These are phyloP conservation scores for Sebastes nivosus DNA, from an alignment of 2,797 vertebrate genomes.

Conservation along the genomic window DNA sequence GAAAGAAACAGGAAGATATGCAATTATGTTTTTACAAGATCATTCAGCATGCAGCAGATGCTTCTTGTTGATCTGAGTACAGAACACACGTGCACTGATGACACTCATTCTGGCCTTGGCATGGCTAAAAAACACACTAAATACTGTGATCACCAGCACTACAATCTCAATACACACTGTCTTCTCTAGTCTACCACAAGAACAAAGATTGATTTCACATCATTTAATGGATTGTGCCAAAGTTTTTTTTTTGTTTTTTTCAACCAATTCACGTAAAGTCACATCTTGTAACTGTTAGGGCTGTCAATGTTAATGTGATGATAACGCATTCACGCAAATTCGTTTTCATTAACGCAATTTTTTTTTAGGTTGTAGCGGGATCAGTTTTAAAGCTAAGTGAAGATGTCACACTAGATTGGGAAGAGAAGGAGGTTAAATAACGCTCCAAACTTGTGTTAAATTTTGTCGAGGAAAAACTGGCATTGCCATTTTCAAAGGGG, in stretches of 20 bases:
- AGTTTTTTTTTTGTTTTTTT: background rate
- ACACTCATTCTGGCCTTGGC: background rate
- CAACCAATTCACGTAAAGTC: background rate
- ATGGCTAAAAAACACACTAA: background rate
- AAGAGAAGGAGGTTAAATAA: no score
- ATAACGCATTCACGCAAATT: no score
- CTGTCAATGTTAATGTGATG: no score
- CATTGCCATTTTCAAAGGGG: no score
- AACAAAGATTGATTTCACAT: background rate
- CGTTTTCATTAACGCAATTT: fast-evolving
- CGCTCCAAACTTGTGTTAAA: no score
- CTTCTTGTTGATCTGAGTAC: background rate
- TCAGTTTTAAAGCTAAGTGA: no score
- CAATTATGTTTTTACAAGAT: background rate
- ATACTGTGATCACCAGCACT: background rate
- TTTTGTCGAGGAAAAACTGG: no score
- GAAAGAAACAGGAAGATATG: background rate
- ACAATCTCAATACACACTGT: background rate
- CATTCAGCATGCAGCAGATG: conserved; percentile 1
- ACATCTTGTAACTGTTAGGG: background rate
- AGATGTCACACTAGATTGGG: no score
- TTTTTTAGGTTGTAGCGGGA: no score
- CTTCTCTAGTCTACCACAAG: background rate
- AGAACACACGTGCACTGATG: background rate
- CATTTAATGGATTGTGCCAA: background rate